Conservation (phyloP, 2,797 vertebrate species). For the Manis crassicaudata region DNA sequence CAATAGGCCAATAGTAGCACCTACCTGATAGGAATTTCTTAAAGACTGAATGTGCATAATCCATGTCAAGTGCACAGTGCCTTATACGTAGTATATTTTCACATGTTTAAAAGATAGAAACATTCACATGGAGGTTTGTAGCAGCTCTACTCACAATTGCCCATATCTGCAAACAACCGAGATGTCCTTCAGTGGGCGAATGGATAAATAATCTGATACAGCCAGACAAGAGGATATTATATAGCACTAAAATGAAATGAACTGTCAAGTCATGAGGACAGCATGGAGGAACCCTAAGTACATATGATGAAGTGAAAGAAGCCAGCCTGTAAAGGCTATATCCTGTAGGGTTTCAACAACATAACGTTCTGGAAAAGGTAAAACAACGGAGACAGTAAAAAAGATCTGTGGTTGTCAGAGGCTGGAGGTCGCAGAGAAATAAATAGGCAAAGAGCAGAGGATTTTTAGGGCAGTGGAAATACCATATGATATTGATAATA, state of each 20-base stretch:
- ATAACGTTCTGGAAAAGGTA: background rate
- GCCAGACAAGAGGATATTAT: background rate
- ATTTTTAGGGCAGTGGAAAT: background rate
- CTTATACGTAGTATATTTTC: background rate
- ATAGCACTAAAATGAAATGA: background rate
- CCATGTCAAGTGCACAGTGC: background rate
- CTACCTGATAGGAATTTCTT: background rate
- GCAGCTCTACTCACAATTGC: background rate
- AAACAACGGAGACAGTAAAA: background rate
- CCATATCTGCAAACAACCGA: background rate
- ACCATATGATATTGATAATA: background rate
- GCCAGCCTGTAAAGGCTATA: background rate
- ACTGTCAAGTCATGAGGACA: background rate
- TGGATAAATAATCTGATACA: background rate
- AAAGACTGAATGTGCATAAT: background rate
- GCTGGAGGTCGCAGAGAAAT: background rate
- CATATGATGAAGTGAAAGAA: background rate
- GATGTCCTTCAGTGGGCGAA: background rate
- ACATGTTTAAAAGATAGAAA: background rate
- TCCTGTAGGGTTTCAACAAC: background rate
- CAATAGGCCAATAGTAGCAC: background rate
- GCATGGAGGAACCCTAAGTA: background rate
- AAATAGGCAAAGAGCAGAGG: background rate
- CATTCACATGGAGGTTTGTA: background rate
- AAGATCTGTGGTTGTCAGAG: background rate